phyloP scores from a whole-genome alignment of 1,140 invertebrate genomes.

The Drosophila pachea region DNA sequence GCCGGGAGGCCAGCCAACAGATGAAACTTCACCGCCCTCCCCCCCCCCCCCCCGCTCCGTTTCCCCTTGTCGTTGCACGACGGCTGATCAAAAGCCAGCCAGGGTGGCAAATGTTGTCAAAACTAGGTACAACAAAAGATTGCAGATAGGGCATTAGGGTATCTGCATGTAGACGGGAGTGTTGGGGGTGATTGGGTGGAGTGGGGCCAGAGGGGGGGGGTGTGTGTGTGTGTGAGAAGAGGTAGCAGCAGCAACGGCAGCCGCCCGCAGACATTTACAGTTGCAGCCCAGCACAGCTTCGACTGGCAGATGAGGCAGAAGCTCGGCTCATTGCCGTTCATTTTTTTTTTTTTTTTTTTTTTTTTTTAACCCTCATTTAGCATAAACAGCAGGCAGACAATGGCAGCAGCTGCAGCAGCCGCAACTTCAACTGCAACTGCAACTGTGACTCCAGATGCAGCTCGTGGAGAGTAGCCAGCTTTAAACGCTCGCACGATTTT shows the following conservation, averaged over 20 bases:
- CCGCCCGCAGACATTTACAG: slow-evolving; percentile 44
- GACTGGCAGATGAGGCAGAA: slow-evolving; percentile 19
- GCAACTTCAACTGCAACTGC: slow-evolving; percentile 29
- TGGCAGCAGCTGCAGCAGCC: slow-evolving; percentile 35
- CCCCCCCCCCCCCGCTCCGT: not conserved
- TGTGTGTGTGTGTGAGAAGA: slow-evolving; percentile 8
- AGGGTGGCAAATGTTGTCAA: slow-evolving; percentile 67
- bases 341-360: slow-evolving; percentile 25
- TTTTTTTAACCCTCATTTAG: slow-evolving; percentile 67
- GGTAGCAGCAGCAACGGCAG: slow-evolving; percentile 6
- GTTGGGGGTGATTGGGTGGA: not conserved
- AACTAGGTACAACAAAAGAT: slow-evolving; percentile 58
- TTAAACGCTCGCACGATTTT: slow-evolving; percentile 76
- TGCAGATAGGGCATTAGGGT: slow-evolving; percentile 42
- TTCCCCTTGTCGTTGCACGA: slow-evolving; percentile 1
- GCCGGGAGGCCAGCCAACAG: not conserved
- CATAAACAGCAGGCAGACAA: slow-evolving; percentile 58
- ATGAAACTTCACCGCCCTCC: not conserved
- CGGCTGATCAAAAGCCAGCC: slow-evolving; percentile 34
- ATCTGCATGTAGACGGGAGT: slow-evolving; percentile 9
- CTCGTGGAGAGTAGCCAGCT: slow-evolving; percentile 35
- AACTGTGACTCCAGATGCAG: slow-evolving; percentile 19
- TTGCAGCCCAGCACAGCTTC: slow-evolving; percentile 18
- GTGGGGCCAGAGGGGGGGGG: not conserved
- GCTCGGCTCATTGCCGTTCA: slow-evolving; percentile 42